Base-by-base conservation (phyloP, 2,797 vertebrate genomes). In the Mallotus villosus region DNA sequence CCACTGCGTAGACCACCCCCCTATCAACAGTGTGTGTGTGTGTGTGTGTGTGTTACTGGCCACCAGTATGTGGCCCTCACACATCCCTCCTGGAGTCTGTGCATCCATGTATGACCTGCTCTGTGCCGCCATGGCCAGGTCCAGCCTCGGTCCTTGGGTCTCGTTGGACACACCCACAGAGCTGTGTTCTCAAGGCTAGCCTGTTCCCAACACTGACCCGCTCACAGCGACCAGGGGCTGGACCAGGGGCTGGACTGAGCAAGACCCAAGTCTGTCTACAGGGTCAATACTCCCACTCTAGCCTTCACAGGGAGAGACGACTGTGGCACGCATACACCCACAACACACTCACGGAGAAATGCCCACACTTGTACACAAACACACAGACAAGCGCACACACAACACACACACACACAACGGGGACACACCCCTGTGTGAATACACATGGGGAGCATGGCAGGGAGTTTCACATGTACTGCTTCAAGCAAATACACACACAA, bases 401-500 rank as follows among this genome's bases (percentile, higher is more conserved):
- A 32, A 41, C 37, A 41, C 37, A 11, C 37, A 49, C 2, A 19
- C 41, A 67, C 46, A 67, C 21, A 16, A 49, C 29, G 19, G 67
- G 12, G 53, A 41, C 14, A 29, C 9, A 24, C 59, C 49, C 6
- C 65, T 51, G 64, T 22, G 22, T 66, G 17, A 24, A 14, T 25
- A 34, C 1, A 41, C 29, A 69, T 58, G 32, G 55, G 32, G 59
- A 27, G 51, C 51, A 8, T 53, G 27, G 51, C 49, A 25, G 49
- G 29, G 66, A 53, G 19, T 16, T 29, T 19, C 34, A 17, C 63
- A 64, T 37, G 6, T 29, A 29, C 14, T 29, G 68, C 24, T 17
- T 58, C 24, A 65, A n/a, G 22, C 16, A 34, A 24, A 55, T n/a
- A n/a, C 5, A 68, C 11, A 68, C 53, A 69, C 68, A 69, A 24